phyloP scores from a whole-genome alignment of 2,113 vertebrate species.

The Stomatorhinus ivindoensis region DNA sequence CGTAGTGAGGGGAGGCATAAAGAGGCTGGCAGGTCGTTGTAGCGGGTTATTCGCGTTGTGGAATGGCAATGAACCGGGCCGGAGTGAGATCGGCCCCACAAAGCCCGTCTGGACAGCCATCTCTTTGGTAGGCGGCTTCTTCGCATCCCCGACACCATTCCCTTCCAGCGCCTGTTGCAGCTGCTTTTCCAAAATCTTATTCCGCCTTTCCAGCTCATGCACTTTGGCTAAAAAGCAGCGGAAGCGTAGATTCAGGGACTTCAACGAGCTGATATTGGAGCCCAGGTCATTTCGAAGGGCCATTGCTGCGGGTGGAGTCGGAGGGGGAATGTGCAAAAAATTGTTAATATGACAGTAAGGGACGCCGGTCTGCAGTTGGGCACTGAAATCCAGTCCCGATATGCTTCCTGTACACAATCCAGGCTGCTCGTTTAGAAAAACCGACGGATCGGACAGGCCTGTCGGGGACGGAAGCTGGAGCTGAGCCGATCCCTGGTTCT shows the following conservation, averaged over 20 bases:
- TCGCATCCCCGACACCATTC: constrained; percentile 42
- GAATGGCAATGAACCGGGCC: constrained; percentile 54
- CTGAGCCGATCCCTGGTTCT: constrained; percentile 55
- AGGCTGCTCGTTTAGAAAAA: constrained; percentile 46
- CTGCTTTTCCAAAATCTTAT: constrained; percentile 87
- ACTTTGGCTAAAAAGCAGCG: constrained; percentile 94
- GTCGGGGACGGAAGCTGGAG: constrained; percentile 64
- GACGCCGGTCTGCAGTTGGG: constrained; percentile 38
- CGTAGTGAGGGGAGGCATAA: constrained; percentile 44
- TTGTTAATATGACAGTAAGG: constrained; percentile 36
- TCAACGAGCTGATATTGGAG: constrained; percentile 92
- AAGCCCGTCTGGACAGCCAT: constrained; percentile 82
- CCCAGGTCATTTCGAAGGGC: constrained; percentile 91
- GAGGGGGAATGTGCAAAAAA: constrained; percentile 35
- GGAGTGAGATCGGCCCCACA: constrained; percentile 70
- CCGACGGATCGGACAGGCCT: constrained; percentile 47
- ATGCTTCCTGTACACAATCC: constrained; percentile 37
- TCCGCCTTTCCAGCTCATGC: constrained; percentile 87
- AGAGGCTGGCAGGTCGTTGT: constrained; percentile 56
- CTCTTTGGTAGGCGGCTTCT: constrained; percentile 58
- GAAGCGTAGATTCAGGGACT: constrained; percentile 89
- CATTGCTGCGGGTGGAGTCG: constrained; percentile 77
- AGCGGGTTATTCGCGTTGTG: constrained; percentile 63
- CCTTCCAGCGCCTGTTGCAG: constrained; percentile 81
- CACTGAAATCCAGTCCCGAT: constrained; percentile 44